phyloP scores from a whole-genome alignment of 92 coral and sea anemone species.

The Zoanthus solanderi region DNA sequence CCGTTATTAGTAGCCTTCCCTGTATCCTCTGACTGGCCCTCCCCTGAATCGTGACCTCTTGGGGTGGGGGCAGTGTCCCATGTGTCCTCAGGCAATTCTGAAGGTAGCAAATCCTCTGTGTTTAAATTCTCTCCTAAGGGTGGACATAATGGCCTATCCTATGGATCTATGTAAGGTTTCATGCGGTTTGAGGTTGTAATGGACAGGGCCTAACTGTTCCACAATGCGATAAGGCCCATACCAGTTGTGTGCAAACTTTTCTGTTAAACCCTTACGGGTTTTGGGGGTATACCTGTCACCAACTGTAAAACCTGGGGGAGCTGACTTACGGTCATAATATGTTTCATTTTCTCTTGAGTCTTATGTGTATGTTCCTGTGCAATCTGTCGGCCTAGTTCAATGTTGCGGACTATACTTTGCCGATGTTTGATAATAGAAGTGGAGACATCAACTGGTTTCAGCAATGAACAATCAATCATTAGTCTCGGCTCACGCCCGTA shows the following conservation, averaged over 20 bases:
- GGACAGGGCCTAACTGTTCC: slow-evolving; percentile 51
- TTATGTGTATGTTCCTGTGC: slow-evolving; percentile 23
- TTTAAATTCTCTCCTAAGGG: too few relatives aligned
- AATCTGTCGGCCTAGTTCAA: slow-evolving; percentile 42
- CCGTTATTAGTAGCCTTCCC: too few relatives aligned
- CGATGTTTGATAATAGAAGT: slow-evolving; percentile 37
- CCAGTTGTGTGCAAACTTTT: background rate
- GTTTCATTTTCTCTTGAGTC: slow-evolving; percentile 43
- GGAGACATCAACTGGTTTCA: slow-evolving; percentile 14
- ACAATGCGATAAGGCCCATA: slow-evolving; percentile 45
- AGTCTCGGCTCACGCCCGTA: slow-evolving; percentile 40
- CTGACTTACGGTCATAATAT: slow-evolving; percentile 17
- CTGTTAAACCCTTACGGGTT: background rate
- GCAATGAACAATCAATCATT: slow-evolving; percentile 18
- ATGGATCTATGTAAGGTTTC: slow-evolving; percentile 55
- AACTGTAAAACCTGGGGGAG: background rate
- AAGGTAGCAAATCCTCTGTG: too few relatives aligned
- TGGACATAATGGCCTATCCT: slow-evolving; percentile 31
- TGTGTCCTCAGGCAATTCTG: too few relatives aligned
- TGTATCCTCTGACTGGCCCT: too few relatives aligned
- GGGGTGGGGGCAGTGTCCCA: too few relatives aligned
- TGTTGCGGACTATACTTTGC: slow-evolving; percentile 17
- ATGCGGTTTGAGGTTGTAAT: slow-evolving; percentile 52
- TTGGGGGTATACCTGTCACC: background rate
- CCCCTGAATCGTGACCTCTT: too few relatives aligned